phyloP scores from a whole-genome alignment of 2,113 vertebrate species.

The Engraulis encrasicolus region DNA sequence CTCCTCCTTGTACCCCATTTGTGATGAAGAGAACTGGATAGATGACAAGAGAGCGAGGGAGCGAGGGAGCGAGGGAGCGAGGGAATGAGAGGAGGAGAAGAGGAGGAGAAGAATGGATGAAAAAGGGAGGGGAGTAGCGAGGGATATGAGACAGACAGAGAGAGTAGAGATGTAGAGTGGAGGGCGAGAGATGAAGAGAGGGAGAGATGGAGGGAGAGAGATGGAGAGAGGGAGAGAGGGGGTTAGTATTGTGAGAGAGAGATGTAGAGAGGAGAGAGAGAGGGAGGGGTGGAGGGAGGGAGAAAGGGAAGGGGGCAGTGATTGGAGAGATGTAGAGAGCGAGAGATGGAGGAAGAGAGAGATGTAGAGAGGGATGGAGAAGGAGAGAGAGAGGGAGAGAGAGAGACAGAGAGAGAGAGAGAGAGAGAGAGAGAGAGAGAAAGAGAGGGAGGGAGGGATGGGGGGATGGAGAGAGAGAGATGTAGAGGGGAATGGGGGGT shows the following conservation, averaged over 20 bases:
- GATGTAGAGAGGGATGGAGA: conserved; percentile 5
- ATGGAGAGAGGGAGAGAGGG: conserved; percentile 33
- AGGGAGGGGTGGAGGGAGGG: conserved; percentile 51
- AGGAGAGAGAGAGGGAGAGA: conserved; percentile 1
- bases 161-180: too few species aligned
- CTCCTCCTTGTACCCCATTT: background rate
- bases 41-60: conserved; percentile 17
- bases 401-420: conserved; percentile 54
- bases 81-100: conserved; percentile 49
- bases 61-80: conserved; percentile 52
- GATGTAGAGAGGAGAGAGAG: background rate
- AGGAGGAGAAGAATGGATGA: too few species aligned
- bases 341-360: conserved; percentile 51
- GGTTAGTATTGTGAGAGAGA: too few species aligned
- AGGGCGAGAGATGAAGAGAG: background rate
- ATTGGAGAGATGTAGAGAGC: conserved; percentile 42
- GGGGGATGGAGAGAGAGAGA: too few species aligned
- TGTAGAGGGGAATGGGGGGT: too few species aligned
- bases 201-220: too few species aligned
- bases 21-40: background rate
- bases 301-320: too few species aligned
- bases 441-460: conserved; percentile 43
- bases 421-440: conserved; percentile 49
- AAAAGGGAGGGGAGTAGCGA: too few species aligned
- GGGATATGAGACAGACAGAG: too few species aligned